Conservation (phyloP, 2,888 invertebrate species). For the Hylaea fasciaria region DNA sequence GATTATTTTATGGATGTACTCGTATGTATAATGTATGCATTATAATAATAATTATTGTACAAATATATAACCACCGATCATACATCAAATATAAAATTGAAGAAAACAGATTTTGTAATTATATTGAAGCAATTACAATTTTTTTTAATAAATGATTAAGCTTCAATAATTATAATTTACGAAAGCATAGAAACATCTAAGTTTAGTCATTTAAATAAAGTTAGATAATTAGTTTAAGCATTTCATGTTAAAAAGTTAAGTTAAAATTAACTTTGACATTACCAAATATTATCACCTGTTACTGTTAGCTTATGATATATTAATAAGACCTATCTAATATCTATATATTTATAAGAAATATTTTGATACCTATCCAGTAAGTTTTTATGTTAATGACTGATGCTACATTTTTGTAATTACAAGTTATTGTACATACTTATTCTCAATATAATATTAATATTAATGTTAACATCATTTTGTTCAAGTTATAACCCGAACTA, state of each 20-base stretch:
- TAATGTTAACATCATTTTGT: no score
- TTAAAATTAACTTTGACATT: slow-evolving; percentile 15
- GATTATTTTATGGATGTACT: no score
- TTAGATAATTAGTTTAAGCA: no score
- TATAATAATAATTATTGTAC: neutral
- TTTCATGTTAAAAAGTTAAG: neutral
- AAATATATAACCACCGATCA: slow-evolving; percentile 10
- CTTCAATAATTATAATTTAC: no score
- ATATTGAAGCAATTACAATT: neutral
- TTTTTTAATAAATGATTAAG: no score
- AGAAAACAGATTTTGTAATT: neutral
- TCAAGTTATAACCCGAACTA: neutral
- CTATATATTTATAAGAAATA: slow-evolving; percentile 13
- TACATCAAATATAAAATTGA: neutral
- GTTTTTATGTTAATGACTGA: slow-evolving; percentile 8
- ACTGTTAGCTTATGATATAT: slow-evolving; percentile 7
- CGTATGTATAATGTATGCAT: no score
- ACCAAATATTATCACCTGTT: slow-evolving; percentile 26
- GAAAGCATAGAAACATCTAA: no score
- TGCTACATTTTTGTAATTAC: slow-evolving; percentile 50
- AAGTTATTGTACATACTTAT: neutral
- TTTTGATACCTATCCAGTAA: slow-evolving; percentile 12
- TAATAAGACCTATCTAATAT: slow-evolving; percentile 9
- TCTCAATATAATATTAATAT: no score
- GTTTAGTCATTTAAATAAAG: no score